Percentiles rank a stretch among this genome's conserved stretches.
phyloP scores from a whole-genome alignment of 2,113 vertebrate species.

The Hippocampus guttulatus region DNA sequence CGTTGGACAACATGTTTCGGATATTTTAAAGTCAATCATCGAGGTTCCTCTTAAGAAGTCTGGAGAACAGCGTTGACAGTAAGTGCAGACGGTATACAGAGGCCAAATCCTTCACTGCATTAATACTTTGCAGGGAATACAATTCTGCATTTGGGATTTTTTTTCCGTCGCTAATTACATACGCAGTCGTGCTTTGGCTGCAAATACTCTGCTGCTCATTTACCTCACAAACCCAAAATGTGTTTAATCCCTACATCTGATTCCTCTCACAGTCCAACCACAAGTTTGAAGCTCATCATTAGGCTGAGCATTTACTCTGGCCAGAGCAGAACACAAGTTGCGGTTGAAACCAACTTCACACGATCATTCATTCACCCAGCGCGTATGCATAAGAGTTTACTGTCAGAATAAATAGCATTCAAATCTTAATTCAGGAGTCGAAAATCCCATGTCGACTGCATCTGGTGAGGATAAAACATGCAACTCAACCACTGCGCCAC shows the following conservation, averaged over 20 bases:
- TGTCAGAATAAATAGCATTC: conserved; percentile 7
- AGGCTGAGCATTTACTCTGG: conserved; percentile 25
- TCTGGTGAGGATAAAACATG: conserved; percentile 40
- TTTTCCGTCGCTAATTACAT: not conserved
- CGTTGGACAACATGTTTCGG: not conserved
- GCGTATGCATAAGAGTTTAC: conserved; percentile 15
- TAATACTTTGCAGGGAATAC: not conserved
- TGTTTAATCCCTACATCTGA: conserved; percentile 47
- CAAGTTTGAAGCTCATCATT: conserved; percentile 36
- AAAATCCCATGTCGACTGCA: conserved; percentile 27
- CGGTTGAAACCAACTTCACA: conserved; percentile 23
- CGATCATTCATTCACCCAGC: not conserved
- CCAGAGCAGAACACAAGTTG: conserved; percentile 22
- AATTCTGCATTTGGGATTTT: not conserved
- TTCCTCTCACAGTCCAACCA: conserved; percentile 34
- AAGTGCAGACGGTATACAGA: not conserved
- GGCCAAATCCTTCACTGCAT: not conserved
- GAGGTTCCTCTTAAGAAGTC: not conserved
- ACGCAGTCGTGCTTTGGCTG: conserved; percentile 4
- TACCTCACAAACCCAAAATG: conserved; percentile 24
- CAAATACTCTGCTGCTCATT: conserved; percentile 9
- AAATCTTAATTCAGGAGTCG: conserved; percentile 8
- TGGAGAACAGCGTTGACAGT: not conserved
- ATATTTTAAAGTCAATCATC: not conserved
- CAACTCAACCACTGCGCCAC: conserved; percentile 21